Evolutionary conservation across 2,113 vertebrate genomes (phyloP).

Genomic region (Thamnophis sirtalis): DNA sequence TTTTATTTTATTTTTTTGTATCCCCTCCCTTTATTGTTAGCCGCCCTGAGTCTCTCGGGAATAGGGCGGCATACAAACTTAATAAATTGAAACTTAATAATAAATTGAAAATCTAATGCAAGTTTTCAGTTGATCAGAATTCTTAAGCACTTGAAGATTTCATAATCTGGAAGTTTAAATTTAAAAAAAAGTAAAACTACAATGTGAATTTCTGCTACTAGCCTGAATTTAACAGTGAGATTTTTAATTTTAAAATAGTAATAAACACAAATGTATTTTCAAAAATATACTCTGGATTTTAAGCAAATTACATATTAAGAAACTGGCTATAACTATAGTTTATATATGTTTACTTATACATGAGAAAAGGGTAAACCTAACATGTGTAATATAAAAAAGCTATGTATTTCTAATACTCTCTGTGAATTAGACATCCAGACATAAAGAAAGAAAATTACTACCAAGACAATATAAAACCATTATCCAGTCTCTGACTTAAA

Average conservation of each 20-base stretch:
- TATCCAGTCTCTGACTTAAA: not conserved
- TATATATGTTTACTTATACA: not conserved
- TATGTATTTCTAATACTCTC: not conserved
- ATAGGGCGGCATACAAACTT: too few relatives aligned
- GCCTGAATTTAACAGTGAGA: constrained; percentile 26
- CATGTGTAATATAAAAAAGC: constrained; percentile 27
- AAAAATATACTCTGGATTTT: constrained; percentile 5
- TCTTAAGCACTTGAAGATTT: not conserved
- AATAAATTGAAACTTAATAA: too few relatives aligned
- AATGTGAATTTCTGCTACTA: not conserved
- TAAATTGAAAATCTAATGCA: not conserved
- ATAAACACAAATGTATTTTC: not conserved
- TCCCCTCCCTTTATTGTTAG: too few relatives aligned
- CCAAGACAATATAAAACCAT: not conserved
- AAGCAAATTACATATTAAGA: constrained; percentile 6
- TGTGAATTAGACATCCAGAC: constrained; percentile 20
- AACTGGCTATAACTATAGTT: not conserved
- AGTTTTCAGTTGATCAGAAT: not conserved
- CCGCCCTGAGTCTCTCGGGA: too few relatives aligned
- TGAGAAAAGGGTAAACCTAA: not conserved
- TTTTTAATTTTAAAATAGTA: constrained; percentile 31
- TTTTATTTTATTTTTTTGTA: too few relatives aligned
- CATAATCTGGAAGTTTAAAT: not conserved
- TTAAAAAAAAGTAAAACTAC: not conserved
- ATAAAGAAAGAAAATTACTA: constrained; percentile 23